phyloP scores from a whole-genome alignment of 1,140 invertebrate species.

The Leptinotarsa lineolata region DNA sequence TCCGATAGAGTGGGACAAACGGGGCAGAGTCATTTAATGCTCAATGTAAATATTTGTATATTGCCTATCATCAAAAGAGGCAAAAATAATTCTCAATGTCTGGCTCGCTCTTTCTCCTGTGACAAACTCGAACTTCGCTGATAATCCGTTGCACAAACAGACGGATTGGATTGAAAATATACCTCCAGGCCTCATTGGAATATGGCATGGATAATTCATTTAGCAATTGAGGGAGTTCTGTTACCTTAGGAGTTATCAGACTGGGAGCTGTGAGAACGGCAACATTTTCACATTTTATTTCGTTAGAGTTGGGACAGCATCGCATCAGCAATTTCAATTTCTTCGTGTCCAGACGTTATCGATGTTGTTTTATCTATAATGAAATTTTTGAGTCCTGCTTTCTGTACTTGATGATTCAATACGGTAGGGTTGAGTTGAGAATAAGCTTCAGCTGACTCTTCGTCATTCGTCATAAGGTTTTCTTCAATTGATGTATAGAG shows the following conservation, averaged over 20 bases:
- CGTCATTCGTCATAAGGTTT: too few relatives aligned
- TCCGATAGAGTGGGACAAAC: conserved; percentile 46
- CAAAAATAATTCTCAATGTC: conserved; percentile 24
- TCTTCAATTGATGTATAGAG: too few relatives aligned
- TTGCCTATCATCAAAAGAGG: conserved; percentile 32
- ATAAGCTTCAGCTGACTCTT: too few relatives aligned
- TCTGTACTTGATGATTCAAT: too few relatives aligned
- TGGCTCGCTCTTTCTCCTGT: conserved; percentile 11
- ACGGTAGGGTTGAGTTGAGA: too few relatives aligned
- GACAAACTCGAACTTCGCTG: conserved; percentile 6
- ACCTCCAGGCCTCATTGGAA: conserved; percentile 18
- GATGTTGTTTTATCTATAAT: too few relatives aligned
- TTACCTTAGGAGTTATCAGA: background rate
- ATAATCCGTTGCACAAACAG: conserved; percentile 26
- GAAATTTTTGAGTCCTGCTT: too few relatives aligned
- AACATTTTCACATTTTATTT: conserved; percentile 9
- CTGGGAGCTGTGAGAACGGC: background rate
- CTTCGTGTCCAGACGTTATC: too few relatives aligned
- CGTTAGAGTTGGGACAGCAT: background rate
- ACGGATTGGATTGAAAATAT: conserved; percentile 16
- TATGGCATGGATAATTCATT: conserved; percentile 16
- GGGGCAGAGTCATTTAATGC: conserved; percentile 44
- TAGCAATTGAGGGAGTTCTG: background rate
- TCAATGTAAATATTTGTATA: conserved; percentile 51
- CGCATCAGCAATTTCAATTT: too few relatives aligned